phyloP scores from a whole-genome alignment of 2,888 invertebrate genomes.

The Ariolimax columbianus region DNA sequence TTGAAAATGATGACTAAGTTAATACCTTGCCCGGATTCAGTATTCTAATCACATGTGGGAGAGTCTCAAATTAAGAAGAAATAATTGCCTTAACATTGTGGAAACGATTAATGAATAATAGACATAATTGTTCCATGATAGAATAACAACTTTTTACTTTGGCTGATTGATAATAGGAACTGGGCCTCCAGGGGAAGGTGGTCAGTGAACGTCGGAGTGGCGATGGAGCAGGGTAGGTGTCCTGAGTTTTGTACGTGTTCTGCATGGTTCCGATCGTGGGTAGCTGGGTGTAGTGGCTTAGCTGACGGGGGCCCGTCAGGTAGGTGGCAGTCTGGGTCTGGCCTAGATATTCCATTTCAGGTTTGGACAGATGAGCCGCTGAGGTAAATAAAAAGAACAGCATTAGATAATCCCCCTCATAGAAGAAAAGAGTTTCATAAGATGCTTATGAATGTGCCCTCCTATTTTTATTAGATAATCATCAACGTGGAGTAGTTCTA shows the following conservation, averaged over 20 bases:
- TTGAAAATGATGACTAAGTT: too few relatives aligned
- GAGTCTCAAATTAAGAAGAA: too few relatives aligned
- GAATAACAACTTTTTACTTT: slow-evolving; percentile 57
- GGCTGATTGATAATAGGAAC: slow-evolving; percentile 77
- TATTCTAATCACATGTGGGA: too few relatives aligned
- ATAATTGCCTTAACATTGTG: too few relatives aligned
- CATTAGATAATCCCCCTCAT: neutral
- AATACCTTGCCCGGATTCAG: too few relatives aligned
- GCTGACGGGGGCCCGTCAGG: slow-evolving; percentile 77
- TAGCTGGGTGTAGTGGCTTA: slow-evolving; percentile 80
- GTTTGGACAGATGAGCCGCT: neutral
- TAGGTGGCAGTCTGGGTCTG: slow-evolving; percentile 79
- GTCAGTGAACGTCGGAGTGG: slow-evolving; percentile 78
- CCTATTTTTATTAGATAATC: too few relatives aligned
- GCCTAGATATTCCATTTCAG: slow-evolving; percentile 77
- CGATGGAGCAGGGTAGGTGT: slow-evolving; percentile 77
- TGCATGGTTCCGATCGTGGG: slow-evolving; percentile 86
- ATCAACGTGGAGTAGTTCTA: too few relatives aligned
- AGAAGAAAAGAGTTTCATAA: neutral
- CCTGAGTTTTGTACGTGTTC: slow-evolving; percentile 74
- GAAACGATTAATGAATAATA: too few relatives aligned
- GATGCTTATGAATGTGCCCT: too few relatives aligned
- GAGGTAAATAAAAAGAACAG: neutral
- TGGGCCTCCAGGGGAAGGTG: slow-evolving; percentile 78
- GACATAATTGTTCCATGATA: too few relatives aligned